These are phyloP conservation scores for Catocala sponsa DNA, from an alignment of 2,888 invertebrate genomes.

Conservation along the genomic window DNA sequence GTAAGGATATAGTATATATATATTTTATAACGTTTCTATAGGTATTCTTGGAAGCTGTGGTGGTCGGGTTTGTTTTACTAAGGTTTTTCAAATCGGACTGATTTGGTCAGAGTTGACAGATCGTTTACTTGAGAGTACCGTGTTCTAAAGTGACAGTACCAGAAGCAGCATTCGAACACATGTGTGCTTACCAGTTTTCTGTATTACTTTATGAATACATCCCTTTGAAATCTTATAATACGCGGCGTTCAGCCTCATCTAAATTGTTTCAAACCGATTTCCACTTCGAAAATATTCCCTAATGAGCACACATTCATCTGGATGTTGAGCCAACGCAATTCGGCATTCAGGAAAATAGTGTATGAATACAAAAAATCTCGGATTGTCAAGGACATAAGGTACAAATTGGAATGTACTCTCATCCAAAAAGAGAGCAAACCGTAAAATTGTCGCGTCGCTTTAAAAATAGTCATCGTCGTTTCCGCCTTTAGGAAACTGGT, in stretches of 20 bases:
- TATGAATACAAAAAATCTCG: slow-evolving; percentile 25
- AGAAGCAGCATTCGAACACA: slow-evolving; percentile 32
- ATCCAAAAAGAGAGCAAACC: slow-evolving; percentile 56
- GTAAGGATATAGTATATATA: too few species aligned
- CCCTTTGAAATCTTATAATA: slow-evolving; percentile 62
- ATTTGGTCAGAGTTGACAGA: too few species aligned
- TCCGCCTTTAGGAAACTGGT: slow-evolving; percentile 79
- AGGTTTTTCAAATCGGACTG: too few species aligned
- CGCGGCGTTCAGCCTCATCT: slow-evolving; percentile 64
- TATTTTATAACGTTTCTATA: slow-evolving; percentile 33
- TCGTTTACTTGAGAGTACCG: too few species aligned
- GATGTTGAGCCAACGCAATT: slow-evolving; percentile 49
- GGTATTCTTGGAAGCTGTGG: too few species aligned
- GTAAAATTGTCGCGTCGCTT: slow-evolving; percentile 67
- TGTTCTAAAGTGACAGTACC: too few species aligned
- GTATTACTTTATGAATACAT: slow-evolving; percentile 10
- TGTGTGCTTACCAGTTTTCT: too few species aligned
- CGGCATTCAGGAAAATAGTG: slow-evolving; percentile 31
- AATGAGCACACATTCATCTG: slow-evolving; percentile 69
- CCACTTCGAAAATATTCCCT: slow-evolving; percentile 71
- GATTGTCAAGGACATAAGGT: slow-evolving; percentile 62
- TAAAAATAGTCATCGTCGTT: slow-evolving; percentile 83
- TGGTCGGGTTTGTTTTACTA: too few species aligned
- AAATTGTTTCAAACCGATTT: slow-evolving; percentile 63
- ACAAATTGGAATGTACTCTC: slow-evolving; percentile 59